Conservation (phyloP, 2,797 vertebrate genomes). For the Pseudochromis fuscus region DNA sequence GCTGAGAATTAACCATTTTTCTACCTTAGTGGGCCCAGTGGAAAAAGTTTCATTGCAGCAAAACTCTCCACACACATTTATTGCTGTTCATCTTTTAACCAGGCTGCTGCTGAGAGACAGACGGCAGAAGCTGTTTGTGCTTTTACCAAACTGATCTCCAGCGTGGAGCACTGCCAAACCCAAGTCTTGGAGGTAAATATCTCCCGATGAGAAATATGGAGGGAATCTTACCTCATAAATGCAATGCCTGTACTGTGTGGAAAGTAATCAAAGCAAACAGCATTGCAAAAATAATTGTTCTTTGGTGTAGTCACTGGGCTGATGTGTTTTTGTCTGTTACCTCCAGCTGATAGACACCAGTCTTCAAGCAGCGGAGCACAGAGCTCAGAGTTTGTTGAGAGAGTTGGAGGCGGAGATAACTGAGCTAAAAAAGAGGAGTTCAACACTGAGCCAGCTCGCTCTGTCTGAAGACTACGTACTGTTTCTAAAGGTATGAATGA, state of each 20-base stretch:
- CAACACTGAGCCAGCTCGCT: conserved; percentile 67
- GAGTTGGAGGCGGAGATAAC: conserved; percentile 80
- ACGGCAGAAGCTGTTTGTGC: conserved; percentile 48
- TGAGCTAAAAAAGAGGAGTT: conserved; percentile 72
- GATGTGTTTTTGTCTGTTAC: neutral
- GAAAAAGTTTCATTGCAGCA: too few relatives aligned
- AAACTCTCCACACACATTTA: neutral
- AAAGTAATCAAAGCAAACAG: neutral
- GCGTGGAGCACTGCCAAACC: conserved; percentile 75
- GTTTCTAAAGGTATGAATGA: conserved; percentile 77
- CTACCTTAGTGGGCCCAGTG: too few relatives aligned
- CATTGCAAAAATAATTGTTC: neutral
- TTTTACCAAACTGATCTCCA: conserved; percentile 74
- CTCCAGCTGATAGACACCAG: conserved; percentile 73
- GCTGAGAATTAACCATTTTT: too few relatives aligned
- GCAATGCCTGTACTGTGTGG: neutral
- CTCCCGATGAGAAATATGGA: neutral
- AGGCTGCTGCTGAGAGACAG: conserved; percentile 78
- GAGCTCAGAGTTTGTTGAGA: conserved; percentile 71
- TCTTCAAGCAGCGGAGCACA: conserved; percentile 60
- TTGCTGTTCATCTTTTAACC: neutral
- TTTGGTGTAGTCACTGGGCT: fast-evolving
- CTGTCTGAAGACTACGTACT: conserved; percentile 69
- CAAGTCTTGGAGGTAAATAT: conserved; percentile 76
- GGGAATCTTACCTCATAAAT: neutral